Evolutionary conservation across 2,797 vertebrate genomes (phyloP), one percentile per base, ranked within the genome.

Genomic region (Harpagifer antarcticus): DNA sequence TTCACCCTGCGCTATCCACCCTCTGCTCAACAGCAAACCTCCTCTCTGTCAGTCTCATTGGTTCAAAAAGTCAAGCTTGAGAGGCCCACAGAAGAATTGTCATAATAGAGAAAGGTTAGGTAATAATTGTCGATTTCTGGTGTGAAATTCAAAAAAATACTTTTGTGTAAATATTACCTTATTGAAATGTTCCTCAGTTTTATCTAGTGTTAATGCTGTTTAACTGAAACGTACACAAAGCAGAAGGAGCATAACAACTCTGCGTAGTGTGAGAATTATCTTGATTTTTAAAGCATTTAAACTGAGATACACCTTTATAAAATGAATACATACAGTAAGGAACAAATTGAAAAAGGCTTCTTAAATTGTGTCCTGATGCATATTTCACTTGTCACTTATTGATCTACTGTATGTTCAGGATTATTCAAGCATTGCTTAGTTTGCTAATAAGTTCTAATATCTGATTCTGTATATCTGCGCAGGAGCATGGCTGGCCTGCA

Each of bases 1-100:
- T 85, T 79, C 76, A 83, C 59, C 76, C 76, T 67, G 57, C 45
- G 50, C 60, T 49, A 70, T 66, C 68, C 73, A 74, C 81, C 62
- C 68, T 64, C 54, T 13, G 45, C 73, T 70, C 61, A 68, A 47
- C 66, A 73, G 54, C 66, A 72, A 54, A 64, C 65, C 40, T 65
- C 59, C 64, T 78, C 68, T 71, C 52, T 49, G 45, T 57, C 72
- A 45, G 61, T 56, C 40, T 40, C 54, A 66, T 14, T 52, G 27
- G 27, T 79, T 23, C 33, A 56, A n/a, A 76, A 52, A 66, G 31
- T 50, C 23, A 9, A 60, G 10, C 10, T 2, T 12, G 52, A 31
- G 45, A 75, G 27, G 27, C 60, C 54, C 4, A 19, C 23, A 40
- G 54, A 43, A 58, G 74, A 66, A 37, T 61, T 11, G 6, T 13